A percentile compares a stretch with the other conserved stretches of the same genome.
These are phyloP conservation scores for Bedellia somnulentella DNA, from an alignment of 2,888 invertebrate species.

Conservation along the genomic window DNA sequence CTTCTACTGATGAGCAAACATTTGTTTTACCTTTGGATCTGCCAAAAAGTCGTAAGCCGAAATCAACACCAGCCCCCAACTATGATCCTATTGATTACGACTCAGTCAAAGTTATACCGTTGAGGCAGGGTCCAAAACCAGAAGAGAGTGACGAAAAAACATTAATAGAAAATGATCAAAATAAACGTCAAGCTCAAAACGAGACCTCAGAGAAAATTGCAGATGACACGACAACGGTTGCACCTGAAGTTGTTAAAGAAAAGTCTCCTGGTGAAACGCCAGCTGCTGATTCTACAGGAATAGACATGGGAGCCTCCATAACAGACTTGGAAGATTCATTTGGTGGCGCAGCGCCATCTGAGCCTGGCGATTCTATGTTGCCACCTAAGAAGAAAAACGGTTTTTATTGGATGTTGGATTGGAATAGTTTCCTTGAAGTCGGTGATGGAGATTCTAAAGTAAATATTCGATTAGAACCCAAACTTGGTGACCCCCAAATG, in stretches of 20 bases:
- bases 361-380: constrained; percentile 62
- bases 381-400: constrained; percentile 74
- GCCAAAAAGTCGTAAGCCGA: constrained; percentile 28
- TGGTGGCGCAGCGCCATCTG: constrained; percentile 64
- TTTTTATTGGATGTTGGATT: constrained; percentile 82
- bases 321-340: constrained; percentile 77
- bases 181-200: constrained; percentile 30
- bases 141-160: constrained; percentile 21
- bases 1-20: constrained; percentile 35
- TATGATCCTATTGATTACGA: constrained; percentile 45
- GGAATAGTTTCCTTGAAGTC: constrained; percentile 85
- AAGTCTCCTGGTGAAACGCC: constrained; percentile 13
- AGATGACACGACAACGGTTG: constrained; percentile 14
- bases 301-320: constrained; percentile 57
- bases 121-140: constrained; percentile 35
- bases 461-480: constrained; percentile 78
- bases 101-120: constrained; percentile 42
- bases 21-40: constrained; percentile 32
- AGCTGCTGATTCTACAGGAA: constrained; percentile 19
- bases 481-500: constrained; percentile 77
- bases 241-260: constrained; percentile 11
- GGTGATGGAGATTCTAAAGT: constrained; percentile 76
- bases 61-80: constrained; percentile 20
- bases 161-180: constrained; percentile 23
- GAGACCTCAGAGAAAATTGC: constrained; percentile 13